Conservation (phyloP, 1,140 invertebrate species). For the Diorhabda elongata region DNA sequence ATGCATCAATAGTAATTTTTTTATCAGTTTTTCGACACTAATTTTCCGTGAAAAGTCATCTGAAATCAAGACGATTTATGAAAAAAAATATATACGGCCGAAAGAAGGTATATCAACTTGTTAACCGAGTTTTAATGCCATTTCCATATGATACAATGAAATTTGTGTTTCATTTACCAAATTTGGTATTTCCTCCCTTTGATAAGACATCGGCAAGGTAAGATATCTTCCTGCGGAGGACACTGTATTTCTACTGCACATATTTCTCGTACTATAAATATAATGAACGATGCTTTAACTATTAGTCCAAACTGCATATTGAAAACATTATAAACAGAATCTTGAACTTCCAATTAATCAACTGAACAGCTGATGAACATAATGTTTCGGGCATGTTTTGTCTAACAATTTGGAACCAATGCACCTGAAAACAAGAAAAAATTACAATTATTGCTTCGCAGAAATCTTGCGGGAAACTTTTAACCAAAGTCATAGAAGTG, state of each 20-base stretch:
- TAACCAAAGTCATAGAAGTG: too few relatives aligned
- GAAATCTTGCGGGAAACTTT: too few relatives aligned
- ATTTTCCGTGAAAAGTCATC: too few relatives aligned
- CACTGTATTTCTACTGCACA: conserved; percentile 45
- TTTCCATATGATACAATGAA: neutral
- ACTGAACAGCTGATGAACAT: too few relatives aligned
- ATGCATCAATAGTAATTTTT: too few relatives aligned
- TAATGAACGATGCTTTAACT: neutral
- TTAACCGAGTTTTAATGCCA: neutral
- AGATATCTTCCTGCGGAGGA: conserved; percentile 59
- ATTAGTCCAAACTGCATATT: neutral
- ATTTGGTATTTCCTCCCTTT: conserved; percentile 64
- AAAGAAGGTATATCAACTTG: neutral
- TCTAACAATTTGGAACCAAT: too few relatives aligned
- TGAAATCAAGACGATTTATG: neutral
- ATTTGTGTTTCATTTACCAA: conserved; percentile 51
- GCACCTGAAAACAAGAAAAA: too few relatives aligned
- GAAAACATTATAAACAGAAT: neutral
- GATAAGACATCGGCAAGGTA: conserved; percentile 64
- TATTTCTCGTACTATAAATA: neutral
- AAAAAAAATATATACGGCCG: neutral
- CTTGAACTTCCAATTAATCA: neutral
- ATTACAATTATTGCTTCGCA: too few relatives aligned
- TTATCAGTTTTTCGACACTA: too few relatives aligned
- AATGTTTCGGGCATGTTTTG: too few relatives aligned